Evolutionary conservation across 2,888 invertebrate genomes (phyloP).

Genomic region (Plutella xylostella): DNA sequence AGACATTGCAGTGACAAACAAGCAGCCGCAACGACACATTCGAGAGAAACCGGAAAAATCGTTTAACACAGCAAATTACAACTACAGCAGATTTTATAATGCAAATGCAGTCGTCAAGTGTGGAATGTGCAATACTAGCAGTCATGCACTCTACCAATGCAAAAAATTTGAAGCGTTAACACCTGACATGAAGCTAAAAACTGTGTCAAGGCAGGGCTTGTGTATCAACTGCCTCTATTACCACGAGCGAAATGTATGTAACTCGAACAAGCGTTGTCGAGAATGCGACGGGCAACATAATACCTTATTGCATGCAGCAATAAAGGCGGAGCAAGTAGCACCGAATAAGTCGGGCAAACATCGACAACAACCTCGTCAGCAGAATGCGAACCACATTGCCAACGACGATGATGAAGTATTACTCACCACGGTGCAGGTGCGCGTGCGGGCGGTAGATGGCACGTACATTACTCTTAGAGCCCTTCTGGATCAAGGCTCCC

Average conservation of each 20-base stretch:
- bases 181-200: not conserved
- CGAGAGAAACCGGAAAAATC: too few relatives aligned
- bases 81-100: not conserved
- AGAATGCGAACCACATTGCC: not conserved
- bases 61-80: not conserved
- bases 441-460: not conserved
- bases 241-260: constrained; percentile 5
- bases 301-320: too few relatives aligned
- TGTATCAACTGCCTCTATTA: constrained; percentile 10
- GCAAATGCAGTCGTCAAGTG: not conserved
- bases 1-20: too few relatives aligned
- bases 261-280: constrained; percentile 8
- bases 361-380: constrained; percentile 1
- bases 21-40: not conserved
- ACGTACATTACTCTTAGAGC: constrained; percentile 3
- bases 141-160: constrained; percentile 8
- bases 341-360: not conserved
- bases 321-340: too few relatives aligned
- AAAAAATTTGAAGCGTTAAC: constrained; percentile 7
- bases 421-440: constrained; percentile 3
- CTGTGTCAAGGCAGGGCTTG: constrained; percentile 4
- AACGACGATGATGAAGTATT: constrained; percentile 2
- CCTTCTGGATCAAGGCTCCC: not conserved
- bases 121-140: constrained; percentile 1
- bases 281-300: constrained; percentile 10